Conservation (phyloP, 2,888 invertebrate genomes). For the Chloroclysta siterata region DNA sequence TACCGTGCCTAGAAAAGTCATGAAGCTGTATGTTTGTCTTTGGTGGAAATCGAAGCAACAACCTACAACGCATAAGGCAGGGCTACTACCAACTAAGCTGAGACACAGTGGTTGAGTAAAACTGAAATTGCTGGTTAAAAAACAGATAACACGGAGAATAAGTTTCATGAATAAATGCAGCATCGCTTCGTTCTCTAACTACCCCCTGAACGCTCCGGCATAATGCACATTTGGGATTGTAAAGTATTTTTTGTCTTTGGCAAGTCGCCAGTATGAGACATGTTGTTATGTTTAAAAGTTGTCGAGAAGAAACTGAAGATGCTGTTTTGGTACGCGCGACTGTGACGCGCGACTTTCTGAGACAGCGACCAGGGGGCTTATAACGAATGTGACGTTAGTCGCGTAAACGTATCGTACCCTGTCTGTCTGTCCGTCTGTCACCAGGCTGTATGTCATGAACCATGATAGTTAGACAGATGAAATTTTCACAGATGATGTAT, state of each 20-base stretch:
- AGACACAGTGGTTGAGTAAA: background rate
- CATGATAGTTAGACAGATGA: no score
- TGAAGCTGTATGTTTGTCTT: background rate
- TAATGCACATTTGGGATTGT: conserved; percentile 29
- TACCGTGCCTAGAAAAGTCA: no score
- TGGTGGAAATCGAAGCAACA: background rate
- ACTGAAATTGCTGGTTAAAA: conserved; percentile 3
- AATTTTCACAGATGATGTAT: no score
- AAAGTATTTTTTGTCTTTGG: conserved; percentile 43
- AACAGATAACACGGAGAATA: conserved; percentile 2
- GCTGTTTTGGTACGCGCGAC: conserved; percentile 9
- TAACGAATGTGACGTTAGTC: no score
- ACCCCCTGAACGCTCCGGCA: conserved; percentile 7
- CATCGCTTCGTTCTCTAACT: conserved; percentile 17
- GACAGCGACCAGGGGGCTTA: background rate
- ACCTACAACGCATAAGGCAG: background rate
- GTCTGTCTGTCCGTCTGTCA: no score
- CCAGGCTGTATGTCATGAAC: no score
- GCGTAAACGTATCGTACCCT: no score
- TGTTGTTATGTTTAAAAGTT: conserved; percentile 42
- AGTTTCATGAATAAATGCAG: conserved; percentile 17
- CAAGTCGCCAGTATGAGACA: conserved; percentile 42
- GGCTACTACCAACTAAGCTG: no score
- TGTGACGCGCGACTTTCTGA: conserved; percentile 1
- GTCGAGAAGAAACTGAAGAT: conserved; percentile 25